A percentile compares a stretch with the other conserved stretches of the same genome.
phyloP scores from a whole-genome alignment of 2,113 vertebrate species.

The Cinclus mexicanus region DNA sequence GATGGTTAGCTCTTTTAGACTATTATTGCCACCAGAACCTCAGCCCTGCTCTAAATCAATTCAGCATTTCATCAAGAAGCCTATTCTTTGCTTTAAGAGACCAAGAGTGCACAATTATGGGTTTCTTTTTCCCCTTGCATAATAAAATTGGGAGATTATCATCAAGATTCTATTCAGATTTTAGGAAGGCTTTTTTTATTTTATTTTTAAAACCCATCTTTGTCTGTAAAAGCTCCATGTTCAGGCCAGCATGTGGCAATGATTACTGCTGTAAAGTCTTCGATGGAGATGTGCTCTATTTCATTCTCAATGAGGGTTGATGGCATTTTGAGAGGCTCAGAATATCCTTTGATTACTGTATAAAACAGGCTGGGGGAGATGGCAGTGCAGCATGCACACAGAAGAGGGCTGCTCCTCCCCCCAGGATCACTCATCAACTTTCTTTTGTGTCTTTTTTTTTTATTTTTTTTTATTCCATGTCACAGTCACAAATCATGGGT shows the following conservation, averaged over 20 bases:
- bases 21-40: constrained; percentile 56
- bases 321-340: constrained; percentile 79
- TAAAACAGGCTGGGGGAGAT: constrained; percentile 57
- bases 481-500: constrained; percentile 12
- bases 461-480: neutral
- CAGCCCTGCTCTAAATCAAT: constrained; percentile 54
- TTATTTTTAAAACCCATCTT: constrained; percentile 66
- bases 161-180: constrained; percentile 82
- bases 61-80: constrained; percentile 72
- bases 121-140: constrained; percentile 65
- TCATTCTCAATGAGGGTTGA: constrained; percentile 78
- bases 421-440: constrained; percentile 67
- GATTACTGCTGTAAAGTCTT: constrained; percentile 73
- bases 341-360: constrained; percentile 81
- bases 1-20: constrained; percentile 53
- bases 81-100: constrained; percentile 69
- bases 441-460: constrained; percentile 52
- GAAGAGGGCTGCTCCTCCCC: constrained; percentile 37
- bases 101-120: constrained; percentile 64
- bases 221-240: constrained; percentile 67
- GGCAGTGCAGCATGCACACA: neutral
- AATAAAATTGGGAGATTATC: constrained; percentile 77
- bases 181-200: constrained; percentile 67
- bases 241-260: constrained; percentile 64
- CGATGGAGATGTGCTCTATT: constrained; percentile 73